These are phyloP conservation scores for Suricata suricatta DNA, from an alignment of 2,113 vertebrate species.

Conservation along the genomic window DNA sequence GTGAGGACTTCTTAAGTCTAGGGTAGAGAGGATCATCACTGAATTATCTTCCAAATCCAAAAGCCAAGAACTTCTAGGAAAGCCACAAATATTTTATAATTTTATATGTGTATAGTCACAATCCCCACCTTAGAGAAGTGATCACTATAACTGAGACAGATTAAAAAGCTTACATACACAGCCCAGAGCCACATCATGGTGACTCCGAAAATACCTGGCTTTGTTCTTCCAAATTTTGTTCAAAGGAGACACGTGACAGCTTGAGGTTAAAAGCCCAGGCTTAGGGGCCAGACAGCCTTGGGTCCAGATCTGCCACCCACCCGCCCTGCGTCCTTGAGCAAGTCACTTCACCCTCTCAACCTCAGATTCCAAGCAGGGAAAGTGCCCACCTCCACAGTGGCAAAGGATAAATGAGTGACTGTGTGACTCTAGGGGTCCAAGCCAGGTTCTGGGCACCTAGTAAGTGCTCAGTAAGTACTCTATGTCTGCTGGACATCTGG, in stretches of 20 bases:
- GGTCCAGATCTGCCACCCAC: not conserved
- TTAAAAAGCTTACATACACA: not conserved
- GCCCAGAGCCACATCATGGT: not conserved
- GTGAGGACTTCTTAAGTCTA: not conserved
- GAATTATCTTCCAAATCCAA: not conserved
- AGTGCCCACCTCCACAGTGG: not conserved
- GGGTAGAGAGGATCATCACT: not conserved
- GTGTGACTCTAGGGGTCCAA: not conserved
- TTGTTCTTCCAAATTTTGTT: not conserved
- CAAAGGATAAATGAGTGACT: not conserved
- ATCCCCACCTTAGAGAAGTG: not conserved
- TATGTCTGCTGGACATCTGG: fast-evolving
- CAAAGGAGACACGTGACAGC: not conserved
- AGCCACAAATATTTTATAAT: not conserved
- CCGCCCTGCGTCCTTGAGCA: not conserved
- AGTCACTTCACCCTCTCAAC: not conserved
- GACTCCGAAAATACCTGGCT: not conserved
- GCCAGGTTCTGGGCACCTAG: not conserved
- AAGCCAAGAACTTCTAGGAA: not conserved
- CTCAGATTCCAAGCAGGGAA: not conserved
- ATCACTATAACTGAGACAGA: not conserved
- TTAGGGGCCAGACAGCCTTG: not conserved
- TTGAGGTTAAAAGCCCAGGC: not conserved
- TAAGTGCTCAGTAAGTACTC: not conserved
- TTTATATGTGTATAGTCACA: not conserved